Percentiles rank a stretch among this genome's conserved stretches.
Conservation (phyloP, 2,797 vertebrate genomes). For the Antrozous pallidus region DNA sequence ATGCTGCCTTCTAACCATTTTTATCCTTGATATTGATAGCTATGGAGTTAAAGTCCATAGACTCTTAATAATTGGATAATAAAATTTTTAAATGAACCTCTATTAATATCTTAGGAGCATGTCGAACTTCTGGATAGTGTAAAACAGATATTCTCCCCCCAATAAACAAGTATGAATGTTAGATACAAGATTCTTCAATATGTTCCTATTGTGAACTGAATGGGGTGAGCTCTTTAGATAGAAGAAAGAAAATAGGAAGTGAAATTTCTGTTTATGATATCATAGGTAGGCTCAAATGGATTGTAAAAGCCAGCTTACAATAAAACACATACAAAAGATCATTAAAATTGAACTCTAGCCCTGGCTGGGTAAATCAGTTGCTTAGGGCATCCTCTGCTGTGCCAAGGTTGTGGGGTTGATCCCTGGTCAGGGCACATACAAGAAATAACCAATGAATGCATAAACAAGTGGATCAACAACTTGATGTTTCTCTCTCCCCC, state of each 20-base stretch:
- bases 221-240: not conserved
- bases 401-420: not conserved
- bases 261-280: slow-evolving; percentile 18
- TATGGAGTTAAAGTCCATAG: not conserved
- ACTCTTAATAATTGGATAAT: not conserved
- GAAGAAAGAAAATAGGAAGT: not conserved
- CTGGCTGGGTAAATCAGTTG: not conserved
- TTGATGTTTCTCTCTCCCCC: not conserved
- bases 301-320: slow-evolving; percentile 3
- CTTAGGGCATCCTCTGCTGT: not conserved
- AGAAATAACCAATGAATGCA: not conserved
- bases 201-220: not conserved
- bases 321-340: not conserved
- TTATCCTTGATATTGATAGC: not conserved
- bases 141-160: not conserved
- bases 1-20: not conserved
- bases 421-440: not conserved
- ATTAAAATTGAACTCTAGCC: not conserved
- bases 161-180: not conserved
- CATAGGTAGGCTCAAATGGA: not conserved
- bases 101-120: not conserved
- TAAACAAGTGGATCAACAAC: not conserved
- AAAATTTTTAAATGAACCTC: not conserved
- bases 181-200: not conserved
- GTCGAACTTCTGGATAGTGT: not conserved